Evolutionary conservation across 2,797 vertebrate species (phyloP), one percentile per base, ranked within the genome.

Genomic region (Macrochelys suwanniensis): DNA sequence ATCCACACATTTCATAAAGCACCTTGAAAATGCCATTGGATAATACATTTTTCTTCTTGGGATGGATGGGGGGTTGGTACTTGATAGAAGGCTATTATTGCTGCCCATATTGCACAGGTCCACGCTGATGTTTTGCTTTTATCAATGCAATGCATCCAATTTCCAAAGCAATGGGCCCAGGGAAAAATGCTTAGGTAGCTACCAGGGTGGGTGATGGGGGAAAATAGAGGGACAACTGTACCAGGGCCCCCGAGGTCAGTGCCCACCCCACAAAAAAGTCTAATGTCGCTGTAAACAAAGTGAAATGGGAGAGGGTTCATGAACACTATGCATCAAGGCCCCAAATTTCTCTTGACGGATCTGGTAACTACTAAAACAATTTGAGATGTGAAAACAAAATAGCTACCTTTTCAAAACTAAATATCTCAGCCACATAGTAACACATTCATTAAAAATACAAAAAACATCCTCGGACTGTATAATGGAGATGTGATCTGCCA

Each of bases 361-460:
- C 65, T 71, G n/a, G 65, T 51, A 49, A 86, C 51, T 76, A 84
- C 7, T 68, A n/a, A 89, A 86, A 85, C 53, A 80, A 81, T 61
- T 86, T 90, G 15, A 45, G 49, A 59, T 90, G 83, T 7, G 19
- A 42, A 74, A n/a, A 89, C 85, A 84, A 89, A 93, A 26, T 61
- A 47, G 4, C 42, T 49, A 5, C 10, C 13, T 91, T 92, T 89
- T 45, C 61, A 93, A 92, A 77, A 16, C n/a, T 53, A 90, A 93
- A n/a, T 51, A 68, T 84, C 93, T 81, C 88, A 90, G 79, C 56
- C 82, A 57, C 31, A 84, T 91, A 95, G 50, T 57, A 71, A 71
- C n/a, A 42, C 10, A 25, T 42, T 71, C 21, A 71, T 71, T 42
- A 71, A 42, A 71, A 37, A 42, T 42, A 71, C n/a, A 42, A 37